Percentiles rank a stretch among this genome's conserved stretches.
Evolutionary conservation across 64 coral and sea anemone genomes (phyloP).

Genomic region (Pocillopora verrucosa): DNA sequence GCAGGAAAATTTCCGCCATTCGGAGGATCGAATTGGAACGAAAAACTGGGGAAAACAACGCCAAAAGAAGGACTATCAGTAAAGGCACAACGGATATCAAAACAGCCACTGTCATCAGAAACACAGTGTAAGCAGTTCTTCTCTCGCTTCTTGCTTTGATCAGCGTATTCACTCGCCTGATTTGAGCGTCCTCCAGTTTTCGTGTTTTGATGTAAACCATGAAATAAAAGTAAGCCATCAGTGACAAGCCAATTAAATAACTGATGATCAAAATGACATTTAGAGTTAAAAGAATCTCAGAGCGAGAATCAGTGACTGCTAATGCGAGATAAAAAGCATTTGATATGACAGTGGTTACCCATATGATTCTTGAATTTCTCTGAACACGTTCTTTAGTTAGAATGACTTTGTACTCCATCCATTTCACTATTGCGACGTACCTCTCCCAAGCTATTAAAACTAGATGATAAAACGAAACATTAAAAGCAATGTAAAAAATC

Average conservation of each 20-base stretch:
- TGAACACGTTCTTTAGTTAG: background rate
- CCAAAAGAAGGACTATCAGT: background rate
- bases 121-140: background rate
- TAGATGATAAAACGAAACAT: background rate
- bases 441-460: slow-evolving; percentile 4
- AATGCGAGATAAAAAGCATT: background rate
- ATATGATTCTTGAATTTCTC: background rate
- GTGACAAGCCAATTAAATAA: background rate
- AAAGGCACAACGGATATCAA: background rate
- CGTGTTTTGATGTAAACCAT: background rate
- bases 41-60: background rate
- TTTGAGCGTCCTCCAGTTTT: background rate
- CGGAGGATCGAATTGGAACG: background rate
- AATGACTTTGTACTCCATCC: background rate
- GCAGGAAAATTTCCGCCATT: background rate
- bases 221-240: background rate
- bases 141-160: background rate
- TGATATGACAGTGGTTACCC: background rate
- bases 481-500: background rate
- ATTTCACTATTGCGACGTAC: background rate
- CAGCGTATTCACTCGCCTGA: background rate
- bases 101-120: background rate
- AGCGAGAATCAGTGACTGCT: background rate
- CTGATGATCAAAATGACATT: background rate
- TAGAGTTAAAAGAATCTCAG: background rate